Evolutionary conservation across 2,113 vertebrate species (phyloP).

Genomic region (Myocastor coypus): DNA sequence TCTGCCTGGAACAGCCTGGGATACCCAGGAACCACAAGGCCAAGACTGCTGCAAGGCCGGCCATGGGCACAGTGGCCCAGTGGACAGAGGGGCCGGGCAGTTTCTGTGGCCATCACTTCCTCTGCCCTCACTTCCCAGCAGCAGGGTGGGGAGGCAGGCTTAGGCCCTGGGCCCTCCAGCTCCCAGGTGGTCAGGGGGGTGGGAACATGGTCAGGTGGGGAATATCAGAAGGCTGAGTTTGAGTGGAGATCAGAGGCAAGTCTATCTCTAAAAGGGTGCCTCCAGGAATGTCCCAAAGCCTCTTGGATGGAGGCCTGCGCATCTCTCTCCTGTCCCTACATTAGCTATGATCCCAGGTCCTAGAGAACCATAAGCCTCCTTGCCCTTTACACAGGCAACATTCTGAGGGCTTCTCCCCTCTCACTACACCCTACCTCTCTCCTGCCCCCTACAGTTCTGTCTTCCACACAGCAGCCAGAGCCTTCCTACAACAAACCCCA

Average conservation of each 20-base stretch:
- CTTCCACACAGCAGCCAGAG: neutral
- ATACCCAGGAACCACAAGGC: conserved; percentile 67
- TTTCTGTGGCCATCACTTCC: conserved; percentile 2
- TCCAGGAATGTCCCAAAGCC: neutral
- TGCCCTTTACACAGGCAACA: neutral
- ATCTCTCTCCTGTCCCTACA: neutral
- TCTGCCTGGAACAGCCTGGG: neutral
- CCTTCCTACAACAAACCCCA: neutral
- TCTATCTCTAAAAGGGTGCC: neutral
- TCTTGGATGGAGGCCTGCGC: neutral
- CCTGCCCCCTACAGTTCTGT: conserved; percentile 28
- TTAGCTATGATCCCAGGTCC: neutral
- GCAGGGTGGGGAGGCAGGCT: neutral
- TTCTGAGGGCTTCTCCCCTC: neutral
- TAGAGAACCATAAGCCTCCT: neutral
- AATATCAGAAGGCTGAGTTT: neutral
- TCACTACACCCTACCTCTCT: neutral
- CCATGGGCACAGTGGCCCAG: neutral
- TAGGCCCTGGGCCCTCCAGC: neutral
- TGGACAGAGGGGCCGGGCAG: neutral
- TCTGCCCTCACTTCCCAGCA: neutral
- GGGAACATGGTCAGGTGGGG: neutral
- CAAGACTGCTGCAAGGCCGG: neutral
- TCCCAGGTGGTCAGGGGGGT: neutral
- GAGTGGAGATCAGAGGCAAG: neutral